Percentiles rank a stretch among this genome's conserved stretches.
Evolutionary conservation across 2,888 invertebrate genomes (phyloP).

Genomic region (Tachina lurida): DNA sequence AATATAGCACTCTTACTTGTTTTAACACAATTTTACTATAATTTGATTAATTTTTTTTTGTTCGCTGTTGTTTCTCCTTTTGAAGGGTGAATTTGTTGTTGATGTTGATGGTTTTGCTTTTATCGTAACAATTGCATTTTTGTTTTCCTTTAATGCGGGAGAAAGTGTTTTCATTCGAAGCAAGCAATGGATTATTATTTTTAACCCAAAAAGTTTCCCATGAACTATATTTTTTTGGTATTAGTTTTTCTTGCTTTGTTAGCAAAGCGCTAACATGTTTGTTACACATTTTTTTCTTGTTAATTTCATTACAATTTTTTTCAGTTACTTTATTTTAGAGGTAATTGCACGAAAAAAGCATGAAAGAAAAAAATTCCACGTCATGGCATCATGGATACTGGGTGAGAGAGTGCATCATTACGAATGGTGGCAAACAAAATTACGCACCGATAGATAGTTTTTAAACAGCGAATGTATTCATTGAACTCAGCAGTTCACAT

Average conservation of each 20-base stretch:
- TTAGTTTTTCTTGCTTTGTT: constrained; percentile 7
- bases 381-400: constrained; percentile 15
- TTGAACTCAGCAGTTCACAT: constrained; percentile 37
- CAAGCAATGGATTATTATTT: constrained; percentile 40
- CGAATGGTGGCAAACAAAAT: constrained; percentile 10
- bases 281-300: constrained; percentile 37
- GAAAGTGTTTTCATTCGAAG: constrained; percentile 64
- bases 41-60: constrained; percentile 33
- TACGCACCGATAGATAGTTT: neutral
- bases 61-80: constrained; percentile 43
- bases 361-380: constrained; percentile 10
- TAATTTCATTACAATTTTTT: constrained; percentile 44
- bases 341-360: constrained; percentile 30
- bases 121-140: constrained; percentile 57
- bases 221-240: constrained; percentile 38
- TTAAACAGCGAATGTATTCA: constrained; percentile 20
- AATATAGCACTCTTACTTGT: no score
- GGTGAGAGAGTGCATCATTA: neutral
- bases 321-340: constrained; percentile 29
- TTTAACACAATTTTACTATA: constrained; percentile 39
- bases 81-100: constrained; percentile 57
- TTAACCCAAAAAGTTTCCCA: constrained; percentile 50
- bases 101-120: constrained; percentile 36
- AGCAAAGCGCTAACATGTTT: constrained; percentile 46
- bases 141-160: constrained; percentile 53